Base-by-base conservation (phyloP, 64 coral and sea anemone species). In the Pachyseris speciosa region DNA sequence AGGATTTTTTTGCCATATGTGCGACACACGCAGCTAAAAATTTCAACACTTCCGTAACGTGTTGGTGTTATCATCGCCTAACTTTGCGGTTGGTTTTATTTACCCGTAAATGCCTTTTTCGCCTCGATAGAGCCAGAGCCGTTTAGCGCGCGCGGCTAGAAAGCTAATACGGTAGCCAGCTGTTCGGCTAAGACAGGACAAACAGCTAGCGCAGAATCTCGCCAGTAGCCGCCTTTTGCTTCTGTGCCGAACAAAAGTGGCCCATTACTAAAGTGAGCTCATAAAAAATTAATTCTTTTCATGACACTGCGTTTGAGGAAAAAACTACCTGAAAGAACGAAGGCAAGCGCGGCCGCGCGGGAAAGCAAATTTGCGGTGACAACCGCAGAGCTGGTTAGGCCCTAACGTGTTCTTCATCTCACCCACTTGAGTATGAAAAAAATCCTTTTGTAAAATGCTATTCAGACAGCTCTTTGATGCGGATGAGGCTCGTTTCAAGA, bases 1-100 rank as follows among this genome's bases (percentile, higher is more conserved):
- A 93, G 34, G 22, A 57, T 36, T 58, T 25, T n/a, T 81, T 37
- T 15, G 77, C 53, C 52, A 38, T 41, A 81, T 38, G 77, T 9
- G 67, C 9, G 55, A 75, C 80, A 70, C 73, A 69, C 84, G 33
- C 37, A 81, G 77, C 53, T 81, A 27, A 63, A 61, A 81, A 43
- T 81, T 63, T 39, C 63, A 63, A 38, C 77, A 81, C 77, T 81
- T 81, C 77, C 77, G 77, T 81, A 81, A 81, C 77, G 48, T 81
- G 77, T 57, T 55, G 29, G 33, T 31, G 77, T 36, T 81, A 61
- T 81, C 52, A 79, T 57, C 75, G 50, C 47, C 50, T 57, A 36
- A 79, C 6, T 59, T 79, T 79, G 75, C 75, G 75, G 75, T 79
- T 29, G 45, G 75, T 79, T 58, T 79, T 57, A 58, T 51, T 29